These are phyloP conservation scores for Megaleporinus macrocephalus DNA, from an alignment of 2,113 vertebrate species.

Conservation along the genomic window DNA sequence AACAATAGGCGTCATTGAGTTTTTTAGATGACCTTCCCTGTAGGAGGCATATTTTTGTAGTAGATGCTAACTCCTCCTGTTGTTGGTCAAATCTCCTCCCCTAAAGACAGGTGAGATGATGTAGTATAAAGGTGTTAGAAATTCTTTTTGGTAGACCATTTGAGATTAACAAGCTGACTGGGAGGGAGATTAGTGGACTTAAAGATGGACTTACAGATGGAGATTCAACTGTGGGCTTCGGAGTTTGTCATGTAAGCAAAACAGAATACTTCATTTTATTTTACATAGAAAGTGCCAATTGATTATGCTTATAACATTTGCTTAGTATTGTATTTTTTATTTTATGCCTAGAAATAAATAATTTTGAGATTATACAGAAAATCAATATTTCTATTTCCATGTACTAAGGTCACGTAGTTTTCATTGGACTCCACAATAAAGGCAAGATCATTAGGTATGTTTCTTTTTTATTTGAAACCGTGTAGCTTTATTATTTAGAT, in stretches of 20 bases:
- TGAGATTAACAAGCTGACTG: constrained; percentile 59
- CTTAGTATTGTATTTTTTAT: not conserved
- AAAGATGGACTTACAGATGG: not conserved
- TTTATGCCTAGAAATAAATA: not conserved
- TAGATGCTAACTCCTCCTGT: constrained; percentile 34
- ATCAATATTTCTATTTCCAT: too few species aligned
- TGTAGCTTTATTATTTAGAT: too few species aligned
- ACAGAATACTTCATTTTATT: not conserved
- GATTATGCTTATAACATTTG: not conserved
- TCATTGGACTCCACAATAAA: too few species aligned
- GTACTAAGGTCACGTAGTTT: too few species aligned
- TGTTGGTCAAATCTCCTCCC: constrained; percentile 48
- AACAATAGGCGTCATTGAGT: not conserved
- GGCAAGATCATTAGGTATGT: too few species aligned
- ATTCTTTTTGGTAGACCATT: constrained; percentile 56
- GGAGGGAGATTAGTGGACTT: not conserved
- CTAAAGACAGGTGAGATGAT: constrained; percentile 59
- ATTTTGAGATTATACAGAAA: too few species aligned
- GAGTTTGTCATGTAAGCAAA: not conserved
- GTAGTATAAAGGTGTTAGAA: constrained; percentile 69
- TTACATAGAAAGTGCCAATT: not conserved
- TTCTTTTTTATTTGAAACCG: too few species aligned
- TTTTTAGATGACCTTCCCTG: not conserved
- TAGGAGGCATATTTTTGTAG: too few species aligned
- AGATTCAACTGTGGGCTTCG: not conserved